Evolutionary conservation across 1,140 invertebrate genomes (phyloP).

Genomic region (Dendrolimus kikuchii): DNA sequence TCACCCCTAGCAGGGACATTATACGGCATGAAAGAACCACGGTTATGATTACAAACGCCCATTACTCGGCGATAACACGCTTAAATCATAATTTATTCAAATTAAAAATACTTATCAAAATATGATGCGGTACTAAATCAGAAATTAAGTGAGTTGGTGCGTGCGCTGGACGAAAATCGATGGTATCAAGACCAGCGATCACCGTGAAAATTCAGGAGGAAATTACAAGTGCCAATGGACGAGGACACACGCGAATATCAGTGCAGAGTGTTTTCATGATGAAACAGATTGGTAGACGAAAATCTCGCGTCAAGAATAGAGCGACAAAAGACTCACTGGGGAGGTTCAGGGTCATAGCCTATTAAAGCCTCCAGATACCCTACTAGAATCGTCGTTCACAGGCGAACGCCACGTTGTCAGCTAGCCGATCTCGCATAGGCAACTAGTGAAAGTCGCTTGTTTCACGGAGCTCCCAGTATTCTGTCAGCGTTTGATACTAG

Average conservation of each 20-base stretch:
- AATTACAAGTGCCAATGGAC: constrained; percentile 40
- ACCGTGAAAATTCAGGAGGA: constrained; percentile 64
- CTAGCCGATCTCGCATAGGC: too few species aligned
- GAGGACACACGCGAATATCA: constrained; percentile 56
- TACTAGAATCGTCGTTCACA: too few species aligned
- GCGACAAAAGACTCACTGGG: too few species aligned
- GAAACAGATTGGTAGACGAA: too few species aligned
- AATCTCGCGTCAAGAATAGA: too few species aligned
- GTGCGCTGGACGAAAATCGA: constrained; percentile 51
- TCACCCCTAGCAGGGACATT: neutral
- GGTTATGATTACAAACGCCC: constrained; percentile 49
- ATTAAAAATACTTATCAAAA: constrained; percentile 72
- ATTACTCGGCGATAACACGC: constrained; percentile 55
- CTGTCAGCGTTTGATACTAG: too few species aligned
- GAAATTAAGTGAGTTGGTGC: constrained; percentile 64
- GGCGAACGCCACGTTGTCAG: too few species aligned
- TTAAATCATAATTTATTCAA: constrained; percentile 72
- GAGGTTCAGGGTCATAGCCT: too few species aligned
- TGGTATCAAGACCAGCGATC: constrained; percentile 47
- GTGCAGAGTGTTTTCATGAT: constrained; percentile 4
- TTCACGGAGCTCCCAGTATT: too few species aligned
- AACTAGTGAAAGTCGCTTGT: too few species aligned
- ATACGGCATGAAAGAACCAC: constrained; percentile 36
- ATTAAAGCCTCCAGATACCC: too few species aligned
- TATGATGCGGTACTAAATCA: constrained; percentile 70